phyloP scores from a whole-genome alignment of 2,113 vertebrate species.

The Ancistrus triradiatus region DNA sequence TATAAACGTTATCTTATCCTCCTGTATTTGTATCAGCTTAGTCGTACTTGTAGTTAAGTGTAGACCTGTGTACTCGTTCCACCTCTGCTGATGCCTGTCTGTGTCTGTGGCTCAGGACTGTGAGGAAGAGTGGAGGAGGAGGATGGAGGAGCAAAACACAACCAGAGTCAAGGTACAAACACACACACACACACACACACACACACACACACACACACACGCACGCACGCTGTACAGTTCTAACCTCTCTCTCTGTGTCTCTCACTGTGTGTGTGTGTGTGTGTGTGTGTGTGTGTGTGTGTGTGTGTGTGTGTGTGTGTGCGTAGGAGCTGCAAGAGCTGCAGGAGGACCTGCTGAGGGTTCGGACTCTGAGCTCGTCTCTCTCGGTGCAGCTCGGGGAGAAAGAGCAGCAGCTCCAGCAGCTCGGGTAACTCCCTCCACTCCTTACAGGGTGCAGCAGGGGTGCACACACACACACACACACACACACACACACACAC shows the following conservation, averaged over 20 bases:
- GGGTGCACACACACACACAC: too few relatives aligned
- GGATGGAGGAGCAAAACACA: neutral
- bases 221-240: too few relatives aligned
- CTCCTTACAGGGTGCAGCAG: too few relatives aligned
- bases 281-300: neutral
- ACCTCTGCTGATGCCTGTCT: neutral
- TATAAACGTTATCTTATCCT: too few relatives aligned
- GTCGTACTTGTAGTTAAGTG: too few relatives aligned
- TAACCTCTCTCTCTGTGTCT: too few relatives aligned
- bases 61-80: too few relatives aligned
- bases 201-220: neutral
- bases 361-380: slow-evolving; percentile 49
- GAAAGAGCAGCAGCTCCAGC: slow-evolving; percentile 59
- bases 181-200: neutral
- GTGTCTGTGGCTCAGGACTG: neutral
- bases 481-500: too few relatives aligned
- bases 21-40: too few relatives aligned
- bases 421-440: slow-evolving; percentile 66
- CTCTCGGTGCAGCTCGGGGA: slow-evolving; percentile 61
- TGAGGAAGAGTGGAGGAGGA: slow-evolving; percentile 4
- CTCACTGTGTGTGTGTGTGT: neutral
- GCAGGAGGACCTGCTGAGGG: slow-evolving; percentile 64
- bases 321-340: slow-evolving; percentile 73
- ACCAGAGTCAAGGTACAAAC: neutral
- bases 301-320: neutral